A percentile compares a stretch with the other conserved stretches of the same genome.
Evolutionary conservation across 2,797 vertebrate species (phyloP).

Genomic region (Squalus acanthias): DNA sequence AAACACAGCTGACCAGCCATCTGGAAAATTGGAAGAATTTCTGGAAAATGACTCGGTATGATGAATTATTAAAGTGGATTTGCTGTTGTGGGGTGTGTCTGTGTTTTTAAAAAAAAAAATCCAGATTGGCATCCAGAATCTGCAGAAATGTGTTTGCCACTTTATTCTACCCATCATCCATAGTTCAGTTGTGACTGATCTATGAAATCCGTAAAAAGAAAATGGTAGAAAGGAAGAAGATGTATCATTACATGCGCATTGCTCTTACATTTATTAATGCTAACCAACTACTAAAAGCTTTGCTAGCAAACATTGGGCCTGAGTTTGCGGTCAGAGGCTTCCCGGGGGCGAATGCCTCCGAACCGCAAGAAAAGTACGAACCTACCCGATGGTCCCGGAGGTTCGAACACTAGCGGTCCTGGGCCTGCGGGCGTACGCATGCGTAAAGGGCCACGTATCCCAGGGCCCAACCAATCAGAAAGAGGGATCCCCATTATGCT

Average conservation of each 20-base stretch:
- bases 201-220: neutral
- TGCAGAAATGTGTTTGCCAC: neutral
- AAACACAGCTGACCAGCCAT: conserved; percentile 5
- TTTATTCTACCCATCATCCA: neutral
- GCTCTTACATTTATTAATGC: neutral
- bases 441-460: too few relatives aligned
- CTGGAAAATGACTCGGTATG: neutral
- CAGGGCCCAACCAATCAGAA: too few relatives aligned
- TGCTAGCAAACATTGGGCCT: neutral
- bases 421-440: too few relatives aligned
- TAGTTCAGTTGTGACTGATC: neutral
- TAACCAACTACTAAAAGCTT: neutral
- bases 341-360: too few relatives aligned
- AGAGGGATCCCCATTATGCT: too few relatives aligned
- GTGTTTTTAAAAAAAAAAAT: neutral
- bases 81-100: neutral
- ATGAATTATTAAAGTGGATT: neutral
- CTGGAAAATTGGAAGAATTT: conserved; percentile 22
- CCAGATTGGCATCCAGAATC: neutral
- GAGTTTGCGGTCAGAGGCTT: too few relatives aligned
- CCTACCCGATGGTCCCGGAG: too few relatives aligned
- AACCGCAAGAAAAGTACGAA: too few relatives aligned
- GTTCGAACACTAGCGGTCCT: too few relatives aligned
- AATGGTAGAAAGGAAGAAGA: neutral
- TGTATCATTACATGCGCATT: neutral